These are phyloP conservation scores for Lasioglossum oenotherae DNA, from an alignment of 2,888 invertebrate species.

Conservation along the genomic window DNA sequence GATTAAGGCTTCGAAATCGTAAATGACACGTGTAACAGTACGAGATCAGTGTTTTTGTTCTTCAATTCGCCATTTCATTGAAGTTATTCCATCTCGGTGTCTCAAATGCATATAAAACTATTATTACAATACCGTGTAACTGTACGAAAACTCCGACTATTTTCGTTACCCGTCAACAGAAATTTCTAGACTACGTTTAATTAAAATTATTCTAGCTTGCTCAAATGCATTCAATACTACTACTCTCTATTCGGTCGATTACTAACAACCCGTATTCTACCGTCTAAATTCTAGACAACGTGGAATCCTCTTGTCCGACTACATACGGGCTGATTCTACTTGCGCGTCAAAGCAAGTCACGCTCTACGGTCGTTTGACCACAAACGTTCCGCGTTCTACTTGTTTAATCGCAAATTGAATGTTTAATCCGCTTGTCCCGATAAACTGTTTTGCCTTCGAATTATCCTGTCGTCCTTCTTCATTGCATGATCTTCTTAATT, in stretches of 20 bases:
- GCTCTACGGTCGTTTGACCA: not conserved
- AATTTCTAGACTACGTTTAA: not conserved
- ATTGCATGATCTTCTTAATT: no score
- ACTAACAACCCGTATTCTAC: not conserved
- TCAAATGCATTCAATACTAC: not conserved
- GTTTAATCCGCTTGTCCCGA: not conserved
- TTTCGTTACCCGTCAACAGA: not conserved
- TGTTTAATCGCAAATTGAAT: not conserved
- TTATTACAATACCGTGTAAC: not conserved
- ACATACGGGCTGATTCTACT: constrained; percentile 3
- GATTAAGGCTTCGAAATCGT: not conserved
- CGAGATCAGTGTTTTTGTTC: not conserved
- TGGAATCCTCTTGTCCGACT: not conserved
- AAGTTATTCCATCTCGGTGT: not conserved
- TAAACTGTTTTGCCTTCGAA: not conserved
- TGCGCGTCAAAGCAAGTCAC: not conserved
- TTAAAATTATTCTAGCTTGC: not conserved
- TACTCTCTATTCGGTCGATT: not conserved
- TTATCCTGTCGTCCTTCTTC: not conserved
- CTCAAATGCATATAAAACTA: not conserved
- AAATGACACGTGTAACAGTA: not conserved
- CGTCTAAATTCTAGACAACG: not conserved
- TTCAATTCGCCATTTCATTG: not conserved
- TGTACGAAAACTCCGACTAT: not conserved
- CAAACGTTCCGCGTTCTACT: not conserved